Base-by-base conservation (phyloP, 2,888 invertebrate species). In the Chalcis sispes region DNA sequence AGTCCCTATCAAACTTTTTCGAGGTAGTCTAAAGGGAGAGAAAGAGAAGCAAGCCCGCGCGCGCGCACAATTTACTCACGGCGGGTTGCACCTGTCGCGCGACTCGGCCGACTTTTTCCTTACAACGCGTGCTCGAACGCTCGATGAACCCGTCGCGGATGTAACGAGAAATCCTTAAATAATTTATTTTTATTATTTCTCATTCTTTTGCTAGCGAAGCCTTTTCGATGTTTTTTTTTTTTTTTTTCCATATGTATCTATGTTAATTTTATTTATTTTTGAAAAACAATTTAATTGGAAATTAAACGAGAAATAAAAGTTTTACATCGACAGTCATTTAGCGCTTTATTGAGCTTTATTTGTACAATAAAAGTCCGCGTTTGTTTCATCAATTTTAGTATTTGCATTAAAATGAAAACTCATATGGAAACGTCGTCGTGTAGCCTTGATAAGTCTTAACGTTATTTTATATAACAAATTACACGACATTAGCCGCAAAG, bases 41-140 rank as follows among this genome's bases (percentile, higher is more conserved):
- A 69, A 23, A 50, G 7, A 25, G 3, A 23, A 1, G 36, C 29
- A 23, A 1, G 36, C 29, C 23, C 1, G 5, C 27, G 13, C 18
- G 13, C 32, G 48, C 58, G 48, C 40, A 10, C 23, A 40, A 36
- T n/a, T 29, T 40, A 36, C 10, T 7, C 4, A 36, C 36, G 18
- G 10, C 66, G 64, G 50, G 46, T 62, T 61, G 71, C 75, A 75
- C 75, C 75, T 75, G 75, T 71, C 71, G 70, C 29, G 8, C 8
- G 29, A 7, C 7, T 27, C 32, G 50, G 25, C 36, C 40, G n/a
- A 48, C 40, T 61, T 62, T 54, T 71, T 62, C 23, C 40, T 36
- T 2, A 15, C 15, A 18, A 20, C 32, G 2, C 46, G 48, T 15
- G 25, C 25, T 42, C 46, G n/a, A 40, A n/a, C 2, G 32, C 32